Evolutionary conservation across 2,113 vertebrate species (phyloP).

Genomic region (Albula goreensis): DNA sequence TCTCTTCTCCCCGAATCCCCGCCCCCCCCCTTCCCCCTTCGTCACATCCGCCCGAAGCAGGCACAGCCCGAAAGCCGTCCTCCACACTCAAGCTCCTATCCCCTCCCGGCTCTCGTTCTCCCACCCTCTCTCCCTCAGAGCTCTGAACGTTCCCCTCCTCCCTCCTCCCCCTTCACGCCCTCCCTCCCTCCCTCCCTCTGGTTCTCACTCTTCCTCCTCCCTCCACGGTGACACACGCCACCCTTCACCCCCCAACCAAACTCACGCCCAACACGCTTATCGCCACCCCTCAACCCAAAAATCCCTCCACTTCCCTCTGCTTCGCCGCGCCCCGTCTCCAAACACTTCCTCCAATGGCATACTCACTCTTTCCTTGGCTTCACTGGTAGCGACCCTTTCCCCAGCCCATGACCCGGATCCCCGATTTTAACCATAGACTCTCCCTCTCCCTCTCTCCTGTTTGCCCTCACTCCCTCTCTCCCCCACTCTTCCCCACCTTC

Average conservation of each 20-base stretch:
- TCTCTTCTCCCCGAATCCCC: constrained; percentile 46
- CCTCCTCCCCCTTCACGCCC: constrained; percentile 40
- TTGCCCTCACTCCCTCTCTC: constrained; percentile 26
- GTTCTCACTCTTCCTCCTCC: constrained; percentile 16
- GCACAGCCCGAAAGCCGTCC: constrained; percentile 54
- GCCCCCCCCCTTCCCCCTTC: constrained; percentile 47
- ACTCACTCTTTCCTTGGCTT: constrained; percentile 38
- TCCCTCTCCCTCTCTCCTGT: constrained; percentile 64
- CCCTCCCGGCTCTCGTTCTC: constrained; percentile 55
- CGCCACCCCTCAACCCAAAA: neutral
- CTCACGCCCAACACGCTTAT: neutral
- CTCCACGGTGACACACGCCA: constrained; percentile 11
- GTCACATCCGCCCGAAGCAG: constrained; percentile 52
- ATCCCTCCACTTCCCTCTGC: neutral
- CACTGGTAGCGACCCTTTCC: constrained; percentile 44
- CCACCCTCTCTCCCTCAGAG: constrained; percentile 46
- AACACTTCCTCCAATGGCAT: neutral
- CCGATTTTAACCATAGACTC: constrained; percentile 75
- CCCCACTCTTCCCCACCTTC: constrained; percentile 40
- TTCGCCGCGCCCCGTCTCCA: neutral
- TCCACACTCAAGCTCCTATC: constrained; percentile 62
- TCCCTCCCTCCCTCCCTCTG: constrained; percentile 29
- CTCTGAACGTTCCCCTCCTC: constrained; percentile 50
- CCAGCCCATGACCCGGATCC: constrained; percentile 57
- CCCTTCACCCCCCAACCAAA: constrained; percentile 31